Base-by-base conservation (phyloP, 2,797 vertebrate genomes). In the Tadarida brasiliensis region DNA sequence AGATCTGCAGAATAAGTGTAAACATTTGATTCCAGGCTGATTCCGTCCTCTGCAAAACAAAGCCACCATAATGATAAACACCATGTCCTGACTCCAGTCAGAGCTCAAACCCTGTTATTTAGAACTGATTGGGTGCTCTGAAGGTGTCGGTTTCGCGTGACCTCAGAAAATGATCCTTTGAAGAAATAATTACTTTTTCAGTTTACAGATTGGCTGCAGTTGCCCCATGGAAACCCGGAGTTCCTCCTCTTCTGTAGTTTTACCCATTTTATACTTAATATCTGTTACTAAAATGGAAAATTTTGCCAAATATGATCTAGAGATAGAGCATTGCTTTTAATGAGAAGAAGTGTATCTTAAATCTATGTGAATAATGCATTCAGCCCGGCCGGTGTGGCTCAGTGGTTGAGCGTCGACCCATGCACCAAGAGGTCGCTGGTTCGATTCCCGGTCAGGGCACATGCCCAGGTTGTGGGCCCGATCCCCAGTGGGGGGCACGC, bases 121-220 rank as follows among this genome's bases (percentile, higher is more conserved):
- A 92, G 59, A 96, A 93, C 11, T 44, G 24, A 51, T 85, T 90
- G 92, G 51, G 1, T 59, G 70, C 63, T 44, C 8, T 47, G 24
- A 16, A 77, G 30, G 59, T 88, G 86, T 22, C 4, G 63, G 39
- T 67, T 90, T 93, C 35, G 7, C 51, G 24, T 26, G 49, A 95
- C 90, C 77, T 76, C 81, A 94, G 84, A 95, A 95, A 98, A 96
- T 24, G 77, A 91, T 19, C 54, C 84, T 91, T 94, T 59, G n/a
- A 67, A 95, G 77, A 80, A 94, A 65, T 4, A 16, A 92, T 89
- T 87, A 44, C 5, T 17, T 74, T 93, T 96, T 82, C 49, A 76
- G 26, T 90, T 97, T 97, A 90, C 49, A 87, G 68, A 56, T 94
- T 93, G 47, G 84, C 30, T 90, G 24, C 26, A 65, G 11, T 93